Evolutionary conservation across 2,113 vertebrate species (phyloP).

Genomic region (Gobius niger): DNA sequence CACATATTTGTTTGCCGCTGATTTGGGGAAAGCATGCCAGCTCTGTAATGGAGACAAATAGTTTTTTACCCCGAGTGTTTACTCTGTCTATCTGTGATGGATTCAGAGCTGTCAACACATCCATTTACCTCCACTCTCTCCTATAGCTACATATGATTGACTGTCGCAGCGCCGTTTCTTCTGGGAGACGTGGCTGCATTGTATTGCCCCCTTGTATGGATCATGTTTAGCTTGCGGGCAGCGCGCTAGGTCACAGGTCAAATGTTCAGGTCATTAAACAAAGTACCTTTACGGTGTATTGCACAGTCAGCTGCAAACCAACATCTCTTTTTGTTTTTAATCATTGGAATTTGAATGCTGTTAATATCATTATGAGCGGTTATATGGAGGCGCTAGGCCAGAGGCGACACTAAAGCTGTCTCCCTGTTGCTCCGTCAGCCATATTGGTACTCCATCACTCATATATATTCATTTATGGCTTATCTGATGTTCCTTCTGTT

Average conservation of each 20-base stretch:
- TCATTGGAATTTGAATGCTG: conserved; percentile 37
- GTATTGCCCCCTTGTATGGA: conserved; percentile 27
- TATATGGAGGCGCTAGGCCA: conserved; percentile 25
- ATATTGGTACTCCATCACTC: conserved; percentile 26
- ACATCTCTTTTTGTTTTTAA: conserved; percentile 20
- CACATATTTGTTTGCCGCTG: conserved; percentile 20
- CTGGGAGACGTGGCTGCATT: background rate
- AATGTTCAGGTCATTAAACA: conserved; percentile 44
- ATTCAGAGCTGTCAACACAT: conserved; percentile 35
- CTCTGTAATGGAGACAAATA: conserved; percentile 39
- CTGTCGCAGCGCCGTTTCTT: background rate
- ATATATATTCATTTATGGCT: conserved; percentile 9
- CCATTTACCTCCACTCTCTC: conserved; percentile 30
- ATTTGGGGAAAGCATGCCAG: conserved; percentile 16
- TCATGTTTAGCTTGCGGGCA: conserved; percentile 36
- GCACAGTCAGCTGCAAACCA: conserved; percentile 44
- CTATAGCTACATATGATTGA: conserved; percentile 20
- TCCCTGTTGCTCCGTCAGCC: conserved; percentile 41
- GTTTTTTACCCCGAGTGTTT: conserved; percentile 24
- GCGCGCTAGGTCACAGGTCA: conserved; percentile 38
- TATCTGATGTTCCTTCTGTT: conserved; percentile 6
- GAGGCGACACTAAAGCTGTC: conserved; percentile 6
- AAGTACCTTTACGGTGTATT: conserved; percentile 29
- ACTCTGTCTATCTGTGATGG: conserved; percentile 29
- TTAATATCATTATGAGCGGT: conserved; percentile 21